Percentiles rank a stretch among this genome's conserved stretches.
phyloP scores from a whole-genome alignment of 2,113 vertebrate genomes.

The Gavia stellata region DNA sequence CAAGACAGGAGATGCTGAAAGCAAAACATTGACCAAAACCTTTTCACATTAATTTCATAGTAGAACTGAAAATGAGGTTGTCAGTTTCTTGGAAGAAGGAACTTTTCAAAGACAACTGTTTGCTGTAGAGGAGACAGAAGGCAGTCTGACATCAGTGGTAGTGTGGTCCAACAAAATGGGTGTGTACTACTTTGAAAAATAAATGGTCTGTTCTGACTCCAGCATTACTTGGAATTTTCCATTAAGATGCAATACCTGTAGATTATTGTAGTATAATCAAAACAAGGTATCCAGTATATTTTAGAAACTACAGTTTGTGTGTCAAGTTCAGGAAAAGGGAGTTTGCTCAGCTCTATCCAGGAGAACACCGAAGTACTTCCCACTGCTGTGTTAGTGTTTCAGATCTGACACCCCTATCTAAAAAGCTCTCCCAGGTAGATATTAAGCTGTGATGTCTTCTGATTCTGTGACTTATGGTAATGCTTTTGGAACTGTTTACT shows the following conservation, averaged over 20 bases:
- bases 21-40: not conserved
- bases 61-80: not conserved
- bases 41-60: not conserved
- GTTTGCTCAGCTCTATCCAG: not conserved
- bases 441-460: not conserved
- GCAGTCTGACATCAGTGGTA: not conserved
- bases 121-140: not conserved
- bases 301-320: not conserved
- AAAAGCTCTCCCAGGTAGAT: not conserved
- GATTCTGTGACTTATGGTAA: not conserved
- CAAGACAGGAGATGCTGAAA: not conserved
- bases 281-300: not conserved
- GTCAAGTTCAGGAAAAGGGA: not conserved
- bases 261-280: not conserved
- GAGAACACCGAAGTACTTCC: not conserved
- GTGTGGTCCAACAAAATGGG: fast-evolving
- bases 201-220: not conserved
- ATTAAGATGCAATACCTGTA: not conserved
- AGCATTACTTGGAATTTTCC: not conserved
- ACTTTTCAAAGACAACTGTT: not conserved
- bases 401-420: not conserved
- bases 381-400: not conserved
- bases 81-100: not conserved
- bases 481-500: not conserved
- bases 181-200: not conserved